Base-by-base conservation (phyloP, 2,113 vertebrate species). In the Acrocephalus arundinaceus region DNA sequence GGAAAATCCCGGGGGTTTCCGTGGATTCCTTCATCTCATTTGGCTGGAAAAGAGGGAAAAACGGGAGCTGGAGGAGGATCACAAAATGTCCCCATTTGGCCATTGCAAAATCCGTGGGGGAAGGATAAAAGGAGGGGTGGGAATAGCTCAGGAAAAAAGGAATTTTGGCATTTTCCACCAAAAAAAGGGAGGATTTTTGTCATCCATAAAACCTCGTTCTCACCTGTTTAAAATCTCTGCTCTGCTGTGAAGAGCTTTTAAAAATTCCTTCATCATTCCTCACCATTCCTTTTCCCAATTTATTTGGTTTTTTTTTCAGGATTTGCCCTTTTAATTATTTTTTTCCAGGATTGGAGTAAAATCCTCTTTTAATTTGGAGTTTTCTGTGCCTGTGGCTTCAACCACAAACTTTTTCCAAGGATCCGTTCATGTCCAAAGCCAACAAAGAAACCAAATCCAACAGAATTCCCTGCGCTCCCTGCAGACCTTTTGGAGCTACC, bases 51-150 rank as follows among this genome's bases (percentile, higher is more conserved):
- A 68, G 10, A 13, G 9, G 6, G 8, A 0, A 4, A 78, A 83
- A 24, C 3, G 11, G 51, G 39, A 87, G 20, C 12, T 83, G 71
- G 58, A 63, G 45, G 12, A 54, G 3, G 2, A 7, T 75, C 58
- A 20, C 1, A 31, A 73, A 33, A 9, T 25, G 28, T 75, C 43
- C n/a, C n/a, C 13, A 4, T 30, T 25, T 35, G 57, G 19, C 28
- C n/a, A 7, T 0, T 58, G 27, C 9, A 37, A 90, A 82, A 79
- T 78, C 19, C 28, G 20, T 0, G 0, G 7, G 7, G 51, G 10
- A 48, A 54, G 27, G 22, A 3, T n/a, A 54, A 58, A 24, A 62
- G 14, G 31, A 80, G 10, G 20, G 0, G 1, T 49, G 37, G 72
- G 51, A 66, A 49, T 10, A 58, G 10, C n/a, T 63, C 16, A 27